Base-by-base conservation (phyloP, 2,888 invertebrate genomes). In the Tetropium fuscum region DNA sequence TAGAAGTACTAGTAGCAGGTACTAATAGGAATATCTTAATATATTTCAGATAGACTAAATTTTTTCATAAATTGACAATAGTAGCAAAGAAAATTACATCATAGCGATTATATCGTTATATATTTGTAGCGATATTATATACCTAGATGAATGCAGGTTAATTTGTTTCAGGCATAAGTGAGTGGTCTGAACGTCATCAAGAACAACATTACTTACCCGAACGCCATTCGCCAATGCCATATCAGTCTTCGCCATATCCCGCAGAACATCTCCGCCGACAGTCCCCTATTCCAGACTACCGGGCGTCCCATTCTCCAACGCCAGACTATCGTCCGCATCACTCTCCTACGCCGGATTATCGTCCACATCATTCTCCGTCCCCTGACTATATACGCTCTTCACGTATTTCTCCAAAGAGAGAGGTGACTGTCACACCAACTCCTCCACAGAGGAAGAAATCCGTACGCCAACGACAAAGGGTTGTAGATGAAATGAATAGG, bases 111-210 rank as follows among this genome's bases (percentile, higher is more conserved):
- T n/a, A n/a, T n/a, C n/a, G n/a, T n/a, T n/a, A n/a, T n/a, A n/a
- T n/a, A n/a, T n/a, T n/a, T n/a, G n/a, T n/a, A n/a, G n/a, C n/a
- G n/a, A n/a, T n/a, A n/a, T n/a, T n/a, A n/a, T n/a, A n/a, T n/a
- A n/a, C n/a, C n/a, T n/a, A n/a, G n/a, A n/a, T n/a, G n/a, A n/a
- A n/a, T n/a, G n/a, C n/a, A n/a, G n/a, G n/a, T n/a, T n/a, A n/a
- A n/a, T 43, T 47, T 51, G 30, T 69, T 72, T 30, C 61, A 78
- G 93, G 93, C 15, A 89, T 93, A 53, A 89, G 88, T 49, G 93
- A 93, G 73, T 93, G 93, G 93, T 89, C 89, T 1, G 91, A 91
- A 74, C 84, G 90, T 13, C 69, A 74, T 3, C 76, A 74, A 58
- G 72, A 76, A 34, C 65, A 72, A 11, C 68, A 60, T 43, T 69